Base-by-base conservation (phyloP, 2,113 vertebrate species). In the Festucalex cinctus region DNA sequence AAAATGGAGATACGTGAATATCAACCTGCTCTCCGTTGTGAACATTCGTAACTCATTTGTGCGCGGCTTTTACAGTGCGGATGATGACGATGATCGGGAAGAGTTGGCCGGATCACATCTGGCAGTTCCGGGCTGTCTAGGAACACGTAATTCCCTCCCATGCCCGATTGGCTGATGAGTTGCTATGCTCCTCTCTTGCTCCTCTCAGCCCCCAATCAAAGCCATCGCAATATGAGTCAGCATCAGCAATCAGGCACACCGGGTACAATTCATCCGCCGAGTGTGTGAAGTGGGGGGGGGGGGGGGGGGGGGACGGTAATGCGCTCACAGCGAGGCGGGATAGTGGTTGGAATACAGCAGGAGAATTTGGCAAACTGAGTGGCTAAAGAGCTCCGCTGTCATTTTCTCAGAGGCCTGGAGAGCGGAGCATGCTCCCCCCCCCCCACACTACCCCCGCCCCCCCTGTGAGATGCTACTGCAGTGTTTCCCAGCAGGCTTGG, bases 401-500 rank as follows among this genome's bases (percentile, higher is more conserved):
- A 63, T 84, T 87, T 79, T 77, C 59, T 80, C 49, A 19, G 69
- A 70, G 83, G 83, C 87, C 79, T 86, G 83, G 86, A 78, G 76
- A 78, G 68, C 60, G 74, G 82, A 85, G 87, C 87, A 87, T 85
- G 83, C 86, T 80, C 83, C 5, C 16, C 4, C 43, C 43, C 3
- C 14, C 43, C 43, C 14, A 8, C 37, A 2, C 37, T 9, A 7
- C 59, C 73, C 71, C 80, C 81, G 4, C 14, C 79, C 67, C 76
- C 76, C 80, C 81, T 78, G 73, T 61, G 78, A 83, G 85, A 86
- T 80, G 88, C 82, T 85, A 66, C 89, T 80, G 90, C 88, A 89
- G 86, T 85, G 82, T 81, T 80, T 89, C 85, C 87, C 88, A 88
- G 86, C 79, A 86, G 86, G 85, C 86, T 86, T 76, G 79, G 86